Conservation (phyloP, 2,797 vertebrate genomes). For the Momotus momota region DNA sequence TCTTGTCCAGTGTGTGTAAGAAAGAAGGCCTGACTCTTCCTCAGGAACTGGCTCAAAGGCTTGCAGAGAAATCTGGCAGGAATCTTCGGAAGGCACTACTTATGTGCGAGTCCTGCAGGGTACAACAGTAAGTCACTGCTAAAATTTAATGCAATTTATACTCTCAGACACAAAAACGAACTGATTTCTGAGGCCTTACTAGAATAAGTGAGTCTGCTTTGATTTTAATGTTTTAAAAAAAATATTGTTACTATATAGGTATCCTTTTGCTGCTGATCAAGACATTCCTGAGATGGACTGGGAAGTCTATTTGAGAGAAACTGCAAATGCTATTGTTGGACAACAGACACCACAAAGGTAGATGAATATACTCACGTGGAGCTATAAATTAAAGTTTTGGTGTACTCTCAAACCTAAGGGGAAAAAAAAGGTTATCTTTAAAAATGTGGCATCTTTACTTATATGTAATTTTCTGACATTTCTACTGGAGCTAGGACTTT, state of each 20-base stretch:
- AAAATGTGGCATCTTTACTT: not conserved
- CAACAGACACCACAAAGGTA: conserved; percentile 96
- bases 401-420: not conserved
- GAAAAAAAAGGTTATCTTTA: not conserved
- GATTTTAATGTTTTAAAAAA: not conserved
- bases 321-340: conserved; percentile 92
- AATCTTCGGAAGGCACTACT: conserved; percentile 95
- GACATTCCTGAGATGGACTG: conserved; percentile 95
- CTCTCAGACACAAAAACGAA: not conserved
- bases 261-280: conserved; percentile 93
- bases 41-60: conserved; percentile 87
- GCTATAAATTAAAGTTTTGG: not conserved
- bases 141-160: not conserved
- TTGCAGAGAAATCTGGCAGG: conserved; percentile 91
- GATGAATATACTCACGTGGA: not conserved
- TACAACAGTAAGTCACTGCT: conserved; percentile 91
- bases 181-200: not conserved
- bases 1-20: conserved; percentile 90
- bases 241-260: conserved; percentile 75
- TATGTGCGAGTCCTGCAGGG: conserved; percentile 97
- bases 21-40: conserved; percentile 94
- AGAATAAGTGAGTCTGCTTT: not conserved
- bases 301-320: conserved; percentile 95
- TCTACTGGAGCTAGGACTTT: not conserved
- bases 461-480: not conserved